phyloP scores from a whole-genome alignment of 2,888 invertebrate genomes.

The Dugesia japonica region DNA sequence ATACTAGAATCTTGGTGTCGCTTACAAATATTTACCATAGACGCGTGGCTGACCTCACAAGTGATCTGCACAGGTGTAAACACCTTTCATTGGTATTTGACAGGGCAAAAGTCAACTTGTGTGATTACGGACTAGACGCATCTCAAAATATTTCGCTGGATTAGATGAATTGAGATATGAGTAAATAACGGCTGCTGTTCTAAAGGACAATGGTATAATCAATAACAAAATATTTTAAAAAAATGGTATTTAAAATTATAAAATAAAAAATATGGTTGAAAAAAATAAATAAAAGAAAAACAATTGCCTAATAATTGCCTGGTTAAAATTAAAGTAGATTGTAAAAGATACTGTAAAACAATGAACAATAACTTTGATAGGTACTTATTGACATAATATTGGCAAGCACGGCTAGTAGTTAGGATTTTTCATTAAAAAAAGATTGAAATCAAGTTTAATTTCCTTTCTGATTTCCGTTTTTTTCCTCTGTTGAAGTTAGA shows the following conservation, averaged over 20 bases:
- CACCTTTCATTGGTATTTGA: slow-evolving; percentile 15
- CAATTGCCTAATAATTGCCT: no score
- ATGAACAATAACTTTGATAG: slow-evolving; percentile 5
- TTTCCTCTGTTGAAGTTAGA: neutral
- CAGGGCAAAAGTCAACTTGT: slow-evolving; percentile 15
- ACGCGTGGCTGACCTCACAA: slow-evolving; percentile 20
- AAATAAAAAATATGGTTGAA: neutral
- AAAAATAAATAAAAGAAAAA: neutral
- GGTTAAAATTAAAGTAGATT: no score
- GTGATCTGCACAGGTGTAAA: slow-evolving; percentile 11
- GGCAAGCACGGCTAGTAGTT: neutral
- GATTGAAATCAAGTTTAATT: slow-evolving; percentile 16
- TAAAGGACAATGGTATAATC: neutral
- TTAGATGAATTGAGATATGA: neutral
- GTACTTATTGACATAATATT: slow-evolving; percentile 20
- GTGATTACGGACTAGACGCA: neutral
- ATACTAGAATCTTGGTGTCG: slow-evolving; percentile 3
- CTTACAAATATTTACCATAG: slow-evolving; percentile 20
- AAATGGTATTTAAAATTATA: neutral
- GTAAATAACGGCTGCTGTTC: slow-evolving; percentile 13
- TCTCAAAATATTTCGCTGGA: neutral
- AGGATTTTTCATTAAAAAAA: slow-evolving; percentile 3
- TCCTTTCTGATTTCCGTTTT: slow-evolving; percentile 20
- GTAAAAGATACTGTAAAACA: neutral
- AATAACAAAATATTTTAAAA: neutral